Evolutionary conservation across 1,140 invertebrate species (phyloP).

Genomic region (Hyphantria cunea): DNA sequence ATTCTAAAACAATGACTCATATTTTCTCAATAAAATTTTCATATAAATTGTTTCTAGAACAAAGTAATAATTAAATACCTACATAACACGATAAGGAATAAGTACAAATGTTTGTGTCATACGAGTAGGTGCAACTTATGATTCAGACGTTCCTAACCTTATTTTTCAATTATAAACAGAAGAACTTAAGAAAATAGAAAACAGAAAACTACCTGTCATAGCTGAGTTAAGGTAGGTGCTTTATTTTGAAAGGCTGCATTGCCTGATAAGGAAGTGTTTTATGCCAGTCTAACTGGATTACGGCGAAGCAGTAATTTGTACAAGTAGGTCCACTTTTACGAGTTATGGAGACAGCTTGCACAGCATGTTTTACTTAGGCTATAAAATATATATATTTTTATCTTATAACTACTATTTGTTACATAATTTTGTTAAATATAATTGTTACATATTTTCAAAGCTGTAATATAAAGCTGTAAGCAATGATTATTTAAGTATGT

Average conservation of each 20-base stretch:
- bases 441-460: not conserved
- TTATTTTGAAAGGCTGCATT: not conserved
- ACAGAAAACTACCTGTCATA: not conserved
- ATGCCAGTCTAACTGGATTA: conserved; percentile 1
- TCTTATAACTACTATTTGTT: not conserved
- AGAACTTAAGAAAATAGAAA: not conserved
- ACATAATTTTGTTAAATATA: too few relatives aligned
- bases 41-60: too few relatives aligned
- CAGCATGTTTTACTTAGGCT: too few relatives aligned
- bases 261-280: not conserved
- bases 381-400: not conserved
- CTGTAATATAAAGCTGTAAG: too few relatives aligned
- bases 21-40: too few relatives aligned
- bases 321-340: conserved; percentile 14
- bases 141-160: too few relatives aligned
- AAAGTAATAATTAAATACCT: too few relatives aligned
- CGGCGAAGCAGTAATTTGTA: conserved; percentile 11
- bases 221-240: not conserved
- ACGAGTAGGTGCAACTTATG: too few relatives aligned
- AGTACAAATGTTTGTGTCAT: too few relatives aligned
- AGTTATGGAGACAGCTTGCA: conserved; percentile 6
- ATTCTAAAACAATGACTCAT: too few relatives aligned
- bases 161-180: not conserved
- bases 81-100: too few relatives aligned
- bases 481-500: too few relatives aligned